A percentile compares a stretch with the other conserved stretches of the same genome.
Evolutionary conservation across 2,888 invertebrate genomes (phyloP).

Genomic region (Thecocarcelia acutangulata): DNA sequence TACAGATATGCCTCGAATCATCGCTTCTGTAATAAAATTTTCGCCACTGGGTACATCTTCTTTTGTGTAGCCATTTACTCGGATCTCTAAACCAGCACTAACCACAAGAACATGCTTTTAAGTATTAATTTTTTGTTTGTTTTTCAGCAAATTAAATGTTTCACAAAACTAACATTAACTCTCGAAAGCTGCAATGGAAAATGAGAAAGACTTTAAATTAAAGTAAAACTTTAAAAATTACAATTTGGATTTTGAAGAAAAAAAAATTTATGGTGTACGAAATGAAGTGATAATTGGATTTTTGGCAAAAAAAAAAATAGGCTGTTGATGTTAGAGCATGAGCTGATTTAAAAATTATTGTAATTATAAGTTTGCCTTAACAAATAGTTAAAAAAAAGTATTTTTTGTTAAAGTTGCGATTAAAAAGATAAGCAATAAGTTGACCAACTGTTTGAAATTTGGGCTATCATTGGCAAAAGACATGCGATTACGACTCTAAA

Average conservation of each 20-base stretch:
- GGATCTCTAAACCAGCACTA: conserved; percentile 22
- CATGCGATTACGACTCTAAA: too few relatives aligned
- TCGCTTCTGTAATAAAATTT: background rate
- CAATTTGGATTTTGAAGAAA: background rate
- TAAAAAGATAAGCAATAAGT: too few relatives aligned
- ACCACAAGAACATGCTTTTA: conserved; percentile 6
- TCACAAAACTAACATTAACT: conserved; percentile 54
- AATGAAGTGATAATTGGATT: conserved; percentile 19
- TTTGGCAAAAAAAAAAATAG: background rate
- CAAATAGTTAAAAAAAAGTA: too few relatives aligned
- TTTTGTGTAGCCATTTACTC: background rate
- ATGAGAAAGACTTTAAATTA: conserved; percentile 19
- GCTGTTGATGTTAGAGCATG: too few relatives aligned
- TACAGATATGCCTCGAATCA: too few relatives aligned
- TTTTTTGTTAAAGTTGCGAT: too few relatives aligned
- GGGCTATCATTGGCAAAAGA: too few relatives aligned
- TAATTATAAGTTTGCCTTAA: too few relatives aligned
- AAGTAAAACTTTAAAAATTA: background rate
- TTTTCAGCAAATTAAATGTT: conserved; percentile 58
- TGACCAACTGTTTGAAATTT: too few relatives aligned
- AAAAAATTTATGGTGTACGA: background rate
- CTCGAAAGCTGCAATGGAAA: conserved; percentile 33
- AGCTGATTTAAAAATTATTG: too few relatives aligned
- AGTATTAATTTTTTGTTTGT: background rate
- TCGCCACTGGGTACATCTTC: background rate